Evolutionary conservation across 2,113 vertebrate genomes (phyloP), one percentile per base, ranked within the genome.

Genomic region (Crotalus tigris): DNA sequence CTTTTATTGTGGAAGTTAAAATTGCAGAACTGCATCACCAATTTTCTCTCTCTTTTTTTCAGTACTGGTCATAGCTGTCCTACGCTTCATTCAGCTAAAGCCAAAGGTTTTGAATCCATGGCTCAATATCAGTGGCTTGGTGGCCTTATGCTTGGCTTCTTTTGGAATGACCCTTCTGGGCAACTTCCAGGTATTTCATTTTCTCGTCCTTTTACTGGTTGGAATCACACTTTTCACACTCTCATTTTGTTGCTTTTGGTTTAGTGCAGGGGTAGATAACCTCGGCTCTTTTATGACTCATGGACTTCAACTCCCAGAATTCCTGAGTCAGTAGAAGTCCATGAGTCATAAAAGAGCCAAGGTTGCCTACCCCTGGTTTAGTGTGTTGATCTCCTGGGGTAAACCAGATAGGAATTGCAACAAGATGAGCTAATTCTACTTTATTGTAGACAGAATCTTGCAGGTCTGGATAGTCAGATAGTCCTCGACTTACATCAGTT

Each of bases 141-240:
- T 97, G 95, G 95, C 96, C 0, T 96, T 99, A 87, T 98, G 98
- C 49, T 54, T 98, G 85, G 97, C 97, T 92, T 99, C 98, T 95
- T 98, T 99, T 89, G 99, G 99, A 87, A 98, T 99, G 98, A 99
- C 99, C 1, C 95, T 99, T 0, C 96, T 99, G 0, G 99, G 99
- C 96, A 99, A 99, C 96, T 98, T 99, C 93, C 99, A 99, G 99
- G 99, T 99, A 97, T 46, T 2, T 19, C 23, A 3, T 59, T 75
- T 10, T 93, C 64, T 29, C 93, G 81, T 92, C 95, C 59, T 26
- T 13, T n/a, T 46, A 46, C 94, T 44, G 19, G 15, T 44, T 7
- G 69, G 29, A 2, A 5, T 81, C 75, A 44, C 17, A 44, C 33
- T 7, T 44, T 81, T 39, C 33, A 81, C 8, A 81, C 8, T 21